Evolutionary conservation across 35 echinoderm and acorn worm species (phyloP).

Genomic region (Antedon bifida): DNA sequence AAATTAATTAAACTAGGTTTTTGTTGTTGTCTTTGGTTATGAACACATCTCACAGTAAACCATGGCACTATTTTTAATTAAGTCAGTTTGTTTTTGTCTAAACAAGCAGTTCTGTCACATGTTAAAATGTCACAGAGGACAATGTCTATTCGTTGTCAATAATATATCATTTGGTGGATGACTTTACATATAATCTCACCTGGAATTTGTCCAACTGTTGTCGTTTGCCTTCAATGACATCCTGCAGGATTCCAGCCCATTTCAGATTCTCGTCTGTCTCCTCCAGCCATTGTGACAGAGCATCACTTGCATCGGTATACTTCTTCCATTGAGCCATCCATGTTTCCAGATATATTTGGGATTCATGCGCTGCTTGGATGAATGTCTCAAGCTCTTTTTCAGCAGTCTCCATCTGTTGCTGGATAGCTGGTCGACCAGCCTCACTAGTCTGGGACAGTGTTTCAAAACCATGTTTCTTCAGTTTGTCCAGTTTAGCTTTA

Average conservation of each 20-base stretch:
- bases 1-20: too few relatives aligned
- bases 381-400: conserved; percentile 22
- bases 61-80: too few relatives aligned
- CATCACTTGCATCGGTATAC: conserved; percentile 5
- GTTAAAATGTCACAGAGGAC: too few relatives aligned
- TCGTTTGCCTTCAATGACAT: conserved; percentile 24
- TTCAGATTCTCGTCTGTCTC: conserved; percentile 18
- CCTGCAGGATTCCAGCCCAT: conserved; percentile 5
- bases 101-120: too few relatives aligned
- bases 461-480: conserved; percentile 18
- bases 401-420: conserved; percentile 3
- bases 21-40: too few relatives aligned
- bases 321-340: conserved; percentile 22
- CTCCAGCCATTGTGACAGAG: conserved; percentile 28
- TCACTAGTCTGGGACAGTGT: conserved; percentile 34
- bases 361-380: conserved; percentile 3
- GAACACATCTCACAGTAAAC: too few relatives aligned
- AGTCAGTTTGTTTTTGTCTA: too few relatives aligned
- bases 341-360: conserved; percentile 7
- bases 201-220: conserved; percentile 22
- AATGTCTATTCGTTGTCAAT: too few relatives aligned
- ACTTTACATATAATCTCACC: too few relatives aligned
- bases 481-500: conserved; percentile 11
- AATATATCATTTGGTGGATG: too few relatives aligned
- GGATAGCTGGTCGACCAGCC: conserved; percentile 19